phyloP scores from a whole-genome alignment of 2,797 vertebrate species.

The Micrastur ruficollis region DNA sequence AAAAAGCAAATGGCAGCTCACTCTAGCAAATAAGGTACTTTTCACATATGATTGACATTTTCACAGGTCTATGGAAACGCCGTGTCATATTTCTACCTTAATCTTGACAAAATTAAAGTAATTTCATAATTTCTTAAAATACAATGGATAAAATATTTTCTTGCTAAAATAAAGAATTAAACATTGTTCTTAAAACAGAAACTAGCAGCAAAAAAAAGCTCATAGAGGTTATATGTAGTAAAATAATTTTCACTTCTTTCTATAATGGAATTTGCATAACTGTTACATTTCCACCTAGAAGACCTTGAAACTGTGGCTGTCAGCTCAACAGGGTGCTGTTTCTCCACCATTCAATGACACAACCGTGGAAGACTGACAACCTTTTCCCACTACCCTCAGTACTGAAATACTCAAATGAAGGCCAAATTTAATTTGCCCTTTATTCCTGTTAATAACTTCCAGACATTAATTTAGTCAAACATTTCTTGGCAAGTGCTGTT shows the following conservation, averaged over 20 bases:
- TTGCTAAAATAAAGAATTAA: background rate
- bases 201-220: background rate
- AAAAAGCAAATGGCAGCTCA: background rate
- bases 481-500: background rate
- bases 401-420: background rate
- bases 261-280: background rate
- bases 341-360: background rate
- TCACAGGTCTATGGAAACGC: background rate
- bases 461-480: background rate
- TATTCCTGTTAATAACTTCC: background rate
- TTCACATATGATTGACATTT: background rate
- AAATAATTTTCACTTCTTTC: background rate
- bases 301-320: background rate
- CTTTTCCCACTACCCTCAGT: background rate
- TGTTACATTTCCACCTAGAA: background rate
- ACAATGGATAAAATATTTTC: background rate
- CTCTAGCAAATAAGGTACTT: background rate
- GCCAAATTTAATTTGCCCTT: background rate
- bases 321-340: background rate
- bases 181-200: background rate
- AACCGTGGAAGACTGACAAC: background rate
- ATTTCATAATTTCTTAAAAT: background rate
- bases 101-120: background rate
- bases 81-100: background rate
- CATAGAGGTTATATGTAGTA: background rate